Percentiles rank a stretch among this genome's conserved stretches.
Evolutionary conservation across 2,797 vertebrate species (phyloP).

Genomic region (Anas bahamensis): DNA sequence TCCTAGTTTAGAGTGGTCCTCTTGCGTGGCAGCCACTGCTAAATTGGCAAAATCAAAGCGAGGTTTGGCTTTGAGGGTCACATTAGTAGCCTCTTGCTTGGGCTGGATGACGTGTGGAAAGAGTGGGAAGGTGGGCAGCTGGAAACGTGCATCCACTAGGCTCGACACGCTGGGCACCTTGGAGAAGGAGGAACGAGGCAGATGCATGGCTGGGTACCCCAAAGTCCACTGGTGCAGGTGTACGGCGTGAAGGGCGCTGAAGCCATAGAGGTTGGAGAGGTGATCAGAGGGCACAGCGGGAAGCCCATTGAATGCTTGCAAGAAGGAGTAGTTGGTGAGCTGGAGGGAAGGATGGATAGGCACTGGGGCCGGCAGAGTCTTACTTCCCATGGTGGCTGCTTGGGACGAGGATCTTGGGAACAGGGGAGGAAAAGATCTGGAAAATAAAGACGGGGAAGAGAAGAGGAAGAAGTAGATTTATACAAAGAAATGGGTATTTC

Average conservation of each 20-base stretch:
- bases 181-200: conserved; percentile 93
- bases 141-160: conserved; percentile 87
- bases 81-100: conserved; percentile 80
- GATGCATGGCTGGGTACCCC: conserved; percentile 90
- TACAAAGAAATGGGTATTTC: background rate
- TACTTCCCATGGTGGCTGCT: conserved; percentile 89
- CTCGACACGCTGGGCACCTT: conserved; percentile 86
- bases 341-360: conserved; percentile 95
- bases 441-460: background rate
- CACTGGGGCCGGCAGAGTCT: conserved; percentile 93
- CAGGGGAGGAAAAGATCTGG: conserved; percentile 51
- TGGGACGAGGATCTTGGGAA: conserved; percentile 26
- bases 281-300: conserved; percentile 89
- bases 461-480: background rate
- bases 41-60: conserved; percentile 98
- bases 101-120: conserved; percentile 93
- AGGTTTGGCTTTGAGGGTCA: conserved; percentile 88
- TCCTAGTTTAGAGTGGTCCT: conserved; percentile 87
- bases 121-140: conserved; percentile 87
- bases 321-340: conserved; percentile 94
- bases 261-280: conserved; percentile 92
- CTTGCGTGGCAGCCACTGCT: conserved; percentile 94
- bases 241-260: conserved; percentile 94
- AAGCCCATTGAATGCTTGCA: conserved; percentile 93
- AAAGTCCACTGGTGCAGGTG: conserved; percentile 98